Conservation (phyloP, 1,140 invertebrate species). For the Agraylea sexmaculata region DNA sequence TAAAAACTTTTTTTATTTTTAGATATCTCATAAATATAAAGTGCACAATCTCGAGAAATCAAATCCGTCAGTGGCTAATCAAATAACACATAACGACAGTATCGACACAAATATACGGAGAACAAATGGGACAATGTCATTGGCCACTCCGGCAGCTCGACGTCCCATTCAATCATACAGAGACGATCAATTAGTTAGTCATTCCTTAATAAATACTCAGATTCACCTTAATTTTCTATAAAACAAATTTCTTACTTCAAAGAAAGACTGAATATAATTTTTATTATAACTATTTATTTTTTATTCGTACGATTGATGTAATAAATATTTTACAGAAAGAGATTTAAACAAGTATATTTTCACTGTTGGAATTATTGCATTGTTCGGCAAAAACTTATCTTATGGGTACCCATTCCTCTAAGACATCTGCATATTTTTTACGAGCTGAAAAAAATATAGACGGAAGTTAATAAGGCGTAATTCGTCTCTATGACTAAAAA, state of each 20-base stretch:
- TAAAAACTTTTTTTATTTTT: conserved; percentile 4
- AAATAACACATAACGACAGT: neutral
- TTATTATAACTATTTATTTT: too few relatives aligned
- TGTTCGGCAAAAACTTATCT: conserved; percentile 46
- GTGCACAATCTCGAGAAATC: conserved; percentile 11
- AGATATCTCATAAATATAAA: conserved; percentile 19
- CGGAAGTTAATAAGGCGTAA: neutral
- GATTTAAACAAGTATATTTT: too few relatives aligned
- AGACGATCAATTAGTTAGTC: too few relatives aligned
- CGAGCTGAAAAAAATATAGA: conserved; percentile 42
- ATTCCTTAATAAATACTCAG: too few relatives aligned
- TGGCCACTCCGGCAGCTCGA: conserved; percentile 15
- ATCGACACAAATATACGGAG: conserved; percentile 10
- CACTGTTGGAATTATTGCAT: too few relatives aligned
- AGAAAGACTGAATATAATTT: too few relatives aligned
- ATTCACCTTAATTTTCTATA: too few relatives aligned
- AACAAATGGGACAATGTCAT: conserved; percentile 7
- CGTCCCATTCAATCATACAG: conserved; percentile 12
- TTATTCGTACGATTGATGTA: too few relatives aligned
- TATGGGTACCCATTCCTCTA: conserved; percentile 49
- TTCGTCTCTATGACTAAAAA: neutral
- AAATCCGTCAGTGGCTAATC: neutral
- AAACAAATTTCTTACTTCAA: too few relatives aligned
- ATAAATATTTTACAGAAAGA: too few relatives aligned
- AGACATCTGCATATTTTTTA: conserved; percentile 47